Conservation (phyloP, 1,140 invertebrate genomes). For the Vollenhovia emeryi region DNA sequence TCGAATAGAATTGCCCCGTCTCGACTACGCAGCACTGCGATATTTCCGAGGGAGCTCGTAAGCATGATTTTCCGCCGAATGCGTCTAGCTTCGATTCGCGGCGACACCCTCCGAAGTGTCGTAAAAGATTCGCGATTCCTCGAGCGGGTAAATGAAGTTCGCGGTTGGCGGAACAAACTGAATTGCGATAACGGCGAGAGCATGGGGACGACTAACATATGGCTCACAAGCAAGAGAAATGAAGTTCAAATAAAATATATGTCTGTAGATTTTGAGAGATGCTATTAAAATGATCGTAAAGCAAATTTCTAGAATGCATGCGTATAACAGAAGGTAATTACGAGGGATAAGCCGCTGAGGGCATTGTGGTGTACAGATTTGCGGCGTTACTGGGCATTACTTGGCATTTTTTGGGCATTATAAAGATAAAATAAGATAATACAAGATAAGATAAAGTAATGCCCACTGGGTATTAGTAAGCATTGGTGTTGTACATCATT, state of each 20-base stretch:
- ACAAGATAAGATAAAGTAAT: no score
- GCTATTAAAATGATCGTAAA: neutral
- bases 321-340: no score
- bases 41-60: conserved; percentile 52
- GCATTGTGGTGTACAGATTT: no score
- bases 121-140: conserved; percentile 47
- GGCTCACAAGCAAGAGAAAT: neutral
- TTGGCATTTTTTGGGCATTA: no score
- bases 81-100: conserved; percentile 41
- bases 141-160: conserved; percentile 57
- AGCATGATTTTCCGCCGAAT: conserved; percentile 60
- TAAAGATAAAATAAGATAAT: no score
- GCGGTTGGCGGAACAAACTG: conserved; percentile 40
- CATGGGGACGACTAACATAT: neutral
- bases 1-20: conserved; percentile 36
- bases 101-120: conserved; percentile 42
- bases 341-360: no score
- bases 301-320: neutral
- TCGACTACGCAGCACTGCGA: conserved; percentile 32
- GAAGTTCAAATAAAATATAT: conserved; percentile 14
- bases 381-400: no score
- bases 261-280: neutral
- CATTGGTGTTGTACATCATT: no score
- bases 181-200: conserved; percentile 28
- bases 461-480: no score